phyloP scores from a whole-genome alignment of 2,113 vertebrate species.

The Megaceryle maxima region DNA sequence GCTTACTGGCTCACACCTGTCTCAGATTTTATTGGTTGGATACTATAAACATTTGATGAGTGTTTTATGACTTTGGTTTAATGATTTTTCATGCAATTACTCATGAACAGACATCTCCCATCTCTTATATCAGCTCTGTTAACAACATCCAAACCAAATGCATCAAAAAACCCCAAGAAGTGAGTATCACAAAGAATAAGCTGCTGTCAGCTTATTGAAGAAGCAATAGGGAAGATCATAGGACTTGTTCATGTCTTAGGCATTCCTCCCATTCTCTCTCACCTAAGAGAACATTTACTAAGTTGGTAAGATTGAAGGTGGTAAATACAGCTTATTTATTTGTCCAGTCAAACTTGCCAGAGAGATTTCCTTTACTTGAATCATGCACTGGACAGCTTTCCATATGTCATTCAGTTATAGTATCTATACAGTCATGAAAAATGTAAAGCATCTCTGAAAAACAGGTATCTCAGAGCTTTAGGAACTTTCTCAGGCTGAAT shows the following conservation, averaged over 20 bases:
- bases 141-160: not conserved
- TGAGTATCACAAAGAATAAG: not conserved
- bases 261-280: not conserved
- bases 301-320: not conserved
- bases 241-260: not conserved
- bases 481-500: not conserved
- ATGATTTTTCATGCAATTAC: not conserved
- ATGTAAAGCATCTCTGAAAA: not conserved
- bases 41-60: not conserved
- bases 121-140: not conserved
- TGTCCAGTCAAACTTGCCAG: not conserved
- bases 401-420: not conserved
- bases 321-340: not conserved
- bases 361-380: not conserved
- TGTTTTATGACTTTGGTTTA: not conserved
- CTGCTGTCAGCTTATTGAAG: not conserved
- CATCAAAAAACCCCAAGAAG: not conserved
- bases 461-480: not conserved
- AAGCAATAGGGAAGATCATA: not conserved
- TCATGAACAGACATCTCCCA: not conserved
- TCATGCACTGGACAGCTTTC: not conserved
- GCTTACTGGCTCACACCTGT: not conserved
- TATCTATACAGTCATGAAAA: not conserved
- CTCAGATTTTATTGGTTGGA: not conserved
- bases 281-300: not conserved